These are phyloP conservation scores for Gallinago media DNA, from an alignment of 2,113 vertebrate genomes.

Conservation along the genomic window DNA sequence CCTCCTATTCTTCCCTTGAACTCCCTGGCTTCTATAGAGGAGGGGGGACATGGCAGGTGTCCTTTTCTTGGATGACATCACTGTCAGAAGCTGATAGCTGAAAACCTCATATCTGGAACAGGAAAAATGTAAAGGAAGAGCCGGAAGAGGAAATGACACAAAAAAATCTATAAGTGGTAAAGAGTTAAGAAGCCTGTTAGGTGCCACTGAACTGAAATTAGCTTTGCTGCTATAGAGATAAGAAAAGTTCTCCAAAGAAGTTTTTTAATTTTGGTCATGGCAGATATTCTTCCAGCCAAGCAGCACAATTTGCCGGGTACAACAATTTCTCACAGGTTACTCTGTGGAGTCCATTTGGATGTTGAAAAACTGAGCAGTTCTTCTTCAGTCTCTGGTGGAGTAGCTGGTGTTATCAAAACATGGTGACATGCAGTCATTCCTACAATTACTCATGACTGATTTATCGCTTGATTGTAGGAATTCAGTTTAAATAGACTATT, in stretches of 20 bases:
- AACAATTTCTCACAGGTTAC: not conserved
- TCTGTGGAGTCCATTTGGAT: not conserved
- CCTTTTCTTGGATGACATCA: not conserved
- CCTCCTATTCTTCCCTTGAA: not conserved
- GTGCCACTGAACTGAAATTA: not conserved
- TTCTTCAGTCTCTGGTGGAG: not conserved
- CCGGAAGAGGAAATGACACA: not conserved
- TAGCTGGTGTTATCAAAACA: not conserved
- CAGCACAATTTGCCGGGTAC: not conserved
- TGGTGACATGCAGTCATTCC: not conserved
- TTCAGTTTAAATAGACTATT: slow-evolving; percentile 40
- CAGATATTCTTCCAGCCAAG: not conserved
- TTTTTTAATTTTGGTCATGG: not conserved
- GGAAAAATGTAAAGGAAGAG: not conserved
- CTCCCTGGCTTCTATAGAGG: not conserved
- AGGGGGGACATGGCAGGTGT: not conserved
- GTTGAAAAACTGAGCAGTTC: not conserved
- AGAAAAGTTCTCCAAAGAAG: not conserved
- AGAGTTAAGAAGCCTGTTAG: not conserved
- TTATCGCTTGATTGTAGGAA: slow-evolving; percentile 67
- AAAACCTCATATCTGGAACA: not conserved
- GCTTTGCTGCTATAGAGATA: not conserved
- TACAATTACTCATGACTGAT: slow-evolving; percentile 63
- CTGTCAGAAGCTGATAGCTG: not conserved
- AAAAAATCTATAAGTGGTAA: not conserved